Conservation (phyloP, 2,113 vertebrate genomes). For the Euleptes europaea region DNA sequence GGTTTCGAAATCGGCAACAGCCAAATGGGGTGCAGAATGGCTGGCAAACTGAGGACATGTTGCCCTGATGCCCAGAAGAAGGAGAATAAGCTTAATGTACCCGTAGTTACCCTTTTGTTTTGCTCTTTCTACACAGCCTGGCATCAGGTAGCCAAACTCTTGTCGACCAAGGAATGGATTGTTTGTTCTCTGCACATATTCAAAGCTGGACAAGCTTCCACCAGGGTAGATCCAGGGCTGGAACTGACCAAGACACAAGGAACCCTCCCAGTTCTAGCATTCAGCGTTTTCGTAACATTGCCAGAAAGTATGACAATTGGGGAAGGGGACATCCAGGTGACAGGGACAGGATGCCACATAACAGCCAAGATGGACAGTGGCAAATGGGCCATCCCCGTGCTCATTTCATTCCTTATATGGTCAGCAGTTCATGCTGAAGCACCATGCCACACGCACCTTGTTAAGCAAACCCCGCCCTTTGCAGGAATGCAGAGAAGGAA, state of each 20-base stretch:
- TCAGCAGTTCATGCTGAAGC: not conserved
- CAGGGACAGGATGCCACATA: not conserved
- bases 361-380: not conserved
- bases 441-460: accelerated
- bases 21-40: not conserved
- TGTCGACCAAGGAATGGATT: too few relatives aligned
- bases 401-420: not conserved
- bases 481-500: not conserved
- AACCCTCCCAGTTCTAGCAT: not conserved
- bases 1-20: not conserved
- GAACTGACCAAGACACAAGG: not conserved
- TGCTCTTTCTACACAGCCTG: too few relatives aligned
- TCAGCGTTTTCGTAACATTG: accelerated
- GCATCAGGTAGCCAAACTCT: too few relatives aligned
- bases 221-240: accelerated
- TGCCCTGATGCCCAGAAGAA: not conserved
- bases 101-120: too few relatives aligned
- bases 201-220: not conserved
- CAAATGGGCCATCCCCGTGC: accelerated
- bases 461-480: accelerated
- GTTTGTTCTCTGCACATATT: too few relatives aligned
- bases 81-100: too few relatives aligned
- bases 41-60: not conserved
- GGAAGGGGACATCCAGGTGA: not conserved
- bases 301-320: accelerated